Evolutionary conservation across 2,113 vertebrate genomes (phyloP).

Genomic region (Caloenas nicobarica): DNA sequence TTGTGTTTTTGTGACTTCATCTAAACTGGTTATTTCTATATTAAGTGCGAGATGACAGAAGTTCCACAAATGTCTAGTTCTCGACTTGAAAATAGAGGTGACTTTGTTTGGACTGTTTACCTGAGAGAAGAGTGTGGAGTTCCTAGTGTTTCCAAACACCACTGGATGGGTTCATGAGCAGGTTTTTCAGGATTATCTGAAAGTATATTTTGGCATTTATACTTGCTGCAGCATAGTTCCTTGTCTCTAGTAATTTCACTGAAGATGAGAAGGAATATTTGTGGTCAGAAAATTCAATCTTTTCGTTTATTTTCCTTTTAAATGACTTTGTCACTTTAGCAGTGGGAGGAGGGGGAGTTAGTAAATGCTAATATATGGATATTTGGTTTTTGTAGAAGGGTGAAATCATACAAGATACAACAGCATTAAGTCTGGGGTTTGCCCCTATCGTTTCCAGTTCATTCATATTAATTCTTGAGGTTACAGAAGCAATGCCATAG

Average conservation of each 20-base stretch:
- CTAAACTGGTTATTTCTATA: not conserved
- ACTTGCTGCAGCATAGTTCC: not conserved
- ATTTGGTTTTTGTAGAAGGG: not conserved
- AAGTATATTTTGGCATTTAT: not conserved
- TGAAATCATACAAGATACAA: not conserved
- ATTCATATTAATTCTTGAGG: not conserved
- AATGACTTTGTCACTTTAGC: not conserved
- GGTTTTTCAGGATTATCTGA: not conserved
- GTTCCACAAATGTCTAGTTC: rapidly evolving
- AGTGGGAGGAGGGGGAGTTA: too few relatives aligned
- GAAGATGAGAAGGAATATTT: not conserved
- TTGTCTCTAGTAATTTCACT: not conserved
- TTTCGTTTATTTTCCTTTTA: not conserved
- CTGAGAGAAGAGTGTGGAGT: not conserved
- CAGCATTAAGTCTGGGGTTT: not conserved
- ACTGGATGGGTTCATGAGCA: not conserved
- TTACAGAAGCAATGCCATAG: not conserved
- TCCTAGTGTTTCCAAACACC: not conserved
- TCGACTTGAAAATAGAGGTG: not conserved
- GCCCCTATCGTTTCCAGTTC: not conserved
- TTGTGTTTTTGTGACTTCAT: not conserved
- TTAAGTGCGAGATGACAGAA: not conserved
- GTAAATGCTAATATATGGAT: not conserved
- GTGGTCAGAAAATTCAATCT: not conserved
- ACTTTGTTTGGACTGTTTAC: not conserved